Base-by-base conservation (phyloP, 2,113 vertebrate genomes). In the Amphiprion ocellaris region DNA sequence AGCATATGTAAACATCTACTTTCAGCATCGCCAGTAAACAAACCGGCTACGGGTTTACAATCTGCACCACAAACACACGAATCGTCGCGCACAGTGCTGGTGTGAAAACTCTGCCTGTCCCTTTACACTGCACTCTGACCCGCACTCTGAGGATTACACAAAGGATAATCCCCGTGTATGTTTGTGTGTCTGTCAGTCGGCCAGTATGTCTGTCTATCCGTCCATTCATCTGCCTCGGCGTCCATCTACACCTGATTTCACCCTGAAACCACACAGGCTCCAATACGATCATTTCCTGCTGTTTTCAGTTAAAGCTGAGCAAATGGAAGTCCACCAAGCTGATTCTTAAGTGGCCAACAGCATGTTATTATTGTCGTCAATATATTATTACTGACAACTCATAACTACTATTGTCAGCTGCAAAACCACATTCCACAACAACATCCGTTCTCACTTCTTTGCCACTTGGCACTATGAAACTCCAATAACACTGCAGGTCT, bases 81-180 rank as follows among this genome's bases (percentile, higher is more conserved):
- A 39, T 62, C 19, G 19, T 17, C 49, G 53, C 6, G 41, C 26
- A 56, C 9, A 10, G 30, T 3, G 60, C 5, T 79, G 74, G 89
- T 90, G 92, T 90, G 85, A 90, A 91, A 86, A 85, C 69, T 61
- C 4, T 64, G 86, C 30, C 44, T 24, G 74, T 86, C 70, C 69
- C 82, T 84, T 80, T 79, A 67, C 78, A 54, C 74, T 79, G 82
- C 83, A 82, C 89, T 87, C 82, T 87, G 82, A 92, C 84, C 85
- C 92, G 81, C 69, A 83, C 79, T 90, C 52, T 71, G 79, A 70
- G 85, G 92, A 93, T 93, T 93, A 93, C 88, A 88, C 67, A 71
- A 54, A 79, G 88, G 90, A 93, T 93, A 92, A 93, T 91, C 92
- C 79, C 65, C 53, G 72, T 85, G 85, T 87, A 54, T 81, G 84